Evolutionary conservation across 2,797 vertebrate genomes (phyloP).

Genomic region (Todus mexicanus): DNA sequence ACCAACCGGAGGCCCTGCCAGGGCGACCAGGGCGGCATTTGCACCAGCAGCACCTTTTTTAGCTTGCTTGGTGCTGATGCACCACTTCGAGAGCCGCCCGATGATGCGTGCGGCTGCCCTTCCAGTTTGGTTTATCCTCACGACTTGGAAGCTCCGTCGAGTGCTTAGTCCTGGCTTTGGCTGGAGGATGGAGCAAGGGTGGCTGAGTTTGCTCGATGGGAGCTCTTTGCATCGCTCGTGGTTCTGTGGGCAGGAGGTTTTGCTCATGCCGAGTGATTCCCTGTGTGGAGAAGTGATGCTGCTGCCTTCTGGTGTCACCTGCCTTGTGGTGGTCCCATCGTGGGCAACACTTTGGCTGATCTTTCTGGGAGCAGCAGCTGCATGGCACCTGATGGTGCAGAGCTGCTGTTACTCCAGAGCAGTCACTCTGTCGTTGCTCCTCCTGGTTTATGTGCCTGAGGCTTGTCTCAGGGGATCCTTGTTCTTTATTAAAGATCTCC

Average conservation of each 20-base stretch:
- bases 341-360: background rate
- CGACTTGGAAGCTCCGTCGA: background rate
- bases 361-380: background rate
- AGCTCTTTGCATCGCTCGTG: background rate
- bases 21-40: background rate
- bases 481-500: background rate
- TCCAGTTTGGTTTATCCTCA: background rate
- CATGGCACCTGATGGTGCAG: rapidly evolving
- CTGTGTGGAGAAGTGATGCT: background rate
- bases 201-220: background rate
- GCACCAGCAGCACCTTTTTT: background rate
- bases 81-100: background rate
- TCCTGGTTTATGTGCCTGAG: background rate
- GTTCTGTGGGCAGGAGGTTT: background rate
- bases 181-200: background rate
- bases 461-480: background rate
- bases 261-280: background rate
- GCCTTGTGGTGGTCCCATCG: background rate
- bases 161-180: background rate
- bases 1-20: background rate
- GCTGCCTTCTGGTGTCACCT: background rate
- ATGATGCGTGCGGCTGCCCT: background rate
- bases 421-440: rapidly evolving
- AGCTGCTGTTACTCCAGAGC: background rate
- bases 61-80: background rate